Evolutionary conservation across 2,888 invertebrate genomes (phyloP).

Genomic region (Miltochrista miniata): DNA sequence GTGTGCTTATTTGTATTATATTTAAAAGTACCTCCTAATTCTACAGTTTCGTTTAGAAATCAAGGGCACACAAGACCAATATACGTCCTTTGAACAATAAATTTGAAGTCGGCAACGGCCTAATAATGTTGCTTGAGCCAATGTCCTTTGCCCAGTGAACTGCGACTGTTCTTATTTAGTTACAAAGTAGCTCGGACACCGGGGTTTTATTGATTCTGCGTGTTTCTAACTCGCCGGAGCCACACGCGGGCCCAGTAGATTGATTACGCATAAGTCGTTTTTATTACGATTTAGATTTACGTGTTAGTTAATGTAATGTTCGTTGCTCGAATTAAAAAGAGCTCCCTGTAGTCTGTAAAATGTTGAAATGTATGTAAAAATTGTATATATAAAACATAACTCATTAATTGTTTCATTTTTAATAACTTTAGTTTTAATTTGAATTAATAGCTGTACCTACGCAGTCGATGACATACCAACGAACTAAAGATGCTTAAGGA

Average conservation of each 20-base stretch:
- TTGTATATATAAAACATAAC: conserved; percentile 80
- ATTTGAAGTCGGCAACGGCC: conserved; percentile 71
- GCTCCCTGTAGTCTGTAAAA: conserved; percentile 82
- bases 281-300: conserved; percentile 82
- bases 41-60: conserved; percentile 43
- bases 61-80: conserved; percentile 68
- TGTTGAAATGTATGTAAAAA: conserved; percentile 83
- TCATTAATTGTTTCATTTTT: conserved; percentile 74
- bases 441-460: conserved; percentile 17
- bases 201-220: conserved; percentile 80
- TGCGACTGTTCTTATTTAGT: conserved; percentile 70
- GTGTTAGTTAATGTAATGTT: conserved; percentile 83
- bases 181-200: conserved; percentile 56
- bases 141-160: conserved; percentile 67
- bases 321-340: conserved; percentile 84
- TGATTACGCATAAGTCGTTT: conserved; percentile 75
- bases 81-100: conserved; percentile 76
- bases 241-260: conserved; percentile 70
- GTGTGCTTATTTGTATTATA: conserved; percentile 53
- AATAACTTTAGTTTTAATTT: conserved; percentile 31
- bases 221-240: conserved; percentile 65
- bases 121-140: conserved; percentile 68
- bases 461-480: conserved; percentile 13
- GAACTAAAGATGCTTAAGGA: background rate
- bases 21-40: conserved; percentile 34